Evolutionary conservation across 2,113 vertebrate species (phyloP).

Genomic region (Macaca mulatta): DNA sequence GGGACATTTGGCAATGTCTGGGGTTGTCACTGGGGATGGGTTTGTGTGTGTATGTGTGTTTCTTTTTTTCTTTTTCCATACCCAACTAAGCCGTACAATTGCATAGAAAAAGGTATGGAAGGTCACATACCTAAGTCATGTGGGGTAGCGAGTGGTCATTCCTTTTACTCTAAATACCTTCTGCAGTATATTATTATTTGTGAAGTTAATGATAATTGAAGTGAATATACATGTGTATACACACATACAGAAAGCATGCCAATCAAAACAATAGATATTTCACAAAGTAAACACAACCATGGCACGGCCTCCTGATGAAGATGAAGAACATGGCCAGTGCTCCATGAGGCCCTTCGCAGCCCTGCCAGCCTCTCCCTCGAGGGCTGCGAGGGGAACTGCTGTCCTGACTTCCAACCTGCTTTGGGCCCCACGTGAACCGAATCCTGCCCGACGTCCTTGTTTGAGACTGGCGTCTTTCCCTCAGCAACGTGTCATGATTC

Average conservation of each 20-base stretch:
- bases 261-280: neutral
- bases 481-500: neutral
- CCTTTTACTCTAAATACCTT: neutral
- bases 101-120: neutral
- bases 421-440: neutral
- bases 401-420: neutral
- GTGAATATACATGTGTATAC: too few relatives aligned
- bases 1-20: too few relatives aligned
- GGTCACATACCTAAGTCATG: neutral
- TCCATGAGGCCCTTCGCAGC: accelerated
- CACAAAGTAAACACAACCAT: too few relatives aligned
- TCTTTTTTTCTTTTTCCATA: neutral
- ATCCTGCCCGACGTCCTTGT: accelerated
- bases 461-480: neutral
- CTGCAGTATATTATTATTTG: neutral
- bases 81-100: neutral
- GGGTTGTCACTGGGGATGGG: too few relatives aligned
- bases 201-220: neutral
- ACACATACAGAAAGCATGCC: neutral
- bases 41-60: too few relatives aligned
- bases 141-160: too few relatives aligned
- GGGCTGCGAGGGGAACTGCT: accelerated
- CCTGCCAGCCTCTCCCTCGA: neutral
- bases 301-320: accelerated
- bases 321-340: neutral